phyloP scores from a whole-genome alignment of 2,113 vertebrate genomes.

The Cnemophilus loriae region DNA sequence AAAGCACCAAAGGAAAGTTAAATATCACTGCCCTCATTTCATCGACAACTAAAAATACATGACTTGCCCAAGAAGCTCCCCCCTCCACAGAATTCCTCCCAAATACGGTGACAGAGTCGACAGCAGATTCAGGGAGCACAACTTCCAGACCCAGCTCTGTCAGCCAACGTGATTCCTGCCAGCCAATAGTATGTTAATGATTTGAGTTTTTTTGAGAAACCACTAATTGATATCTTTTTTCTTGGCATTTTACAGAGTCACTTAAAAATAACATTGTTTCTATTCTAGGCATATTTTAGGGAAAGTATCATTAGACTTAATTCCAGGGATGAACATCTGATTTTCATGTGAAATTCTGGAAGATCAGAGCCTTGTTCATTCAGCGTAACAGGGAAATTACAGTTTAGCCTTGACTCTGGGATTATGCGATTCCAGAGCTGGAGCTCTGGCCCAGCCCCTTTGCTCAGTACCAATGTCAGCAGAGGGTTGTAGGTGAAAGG shows the following conservation, averaged over 20 bases:
- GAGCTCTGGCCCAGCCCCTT: neutral
- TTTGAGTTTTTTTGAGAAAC: neutral
- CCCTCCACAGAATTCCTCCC: neutral
- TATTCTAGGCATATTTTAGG: neutral
- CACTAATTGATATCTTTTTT: constrained; percentile 24
- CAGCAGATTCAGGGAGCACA: neutral
- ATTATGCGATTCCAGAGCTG: neutral
- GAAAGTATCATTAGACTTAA: neutral
- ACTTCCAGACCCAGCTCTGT: neutral
- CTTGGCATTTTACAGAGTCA: neutral
- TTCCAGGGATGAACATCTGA: neutral
- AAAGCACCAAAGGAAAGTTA: neutral
- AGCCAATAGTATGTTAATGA: neutral
- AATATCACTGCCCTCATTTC: neutral
- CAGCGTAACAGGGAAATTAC: neutral
- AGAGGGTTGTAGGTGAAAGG: neutral
- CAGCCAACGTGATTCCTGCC: neutral
- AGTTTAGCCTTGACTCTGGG: neutral
- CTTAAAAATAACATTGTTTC: neutral
- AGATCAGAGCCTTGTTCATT: neutral
- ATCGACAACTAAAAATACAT: neutral
- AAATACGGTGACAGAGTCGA: neutral
- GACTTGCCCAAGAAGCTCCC: neutral
- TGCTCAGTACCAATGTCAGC: neutral
- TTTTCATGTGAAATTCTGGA: neutral